Evolutionary conservation across 2,888 invertebrate genomes (phyloP).

Genomic region (Clusia tigrina): DNA sequence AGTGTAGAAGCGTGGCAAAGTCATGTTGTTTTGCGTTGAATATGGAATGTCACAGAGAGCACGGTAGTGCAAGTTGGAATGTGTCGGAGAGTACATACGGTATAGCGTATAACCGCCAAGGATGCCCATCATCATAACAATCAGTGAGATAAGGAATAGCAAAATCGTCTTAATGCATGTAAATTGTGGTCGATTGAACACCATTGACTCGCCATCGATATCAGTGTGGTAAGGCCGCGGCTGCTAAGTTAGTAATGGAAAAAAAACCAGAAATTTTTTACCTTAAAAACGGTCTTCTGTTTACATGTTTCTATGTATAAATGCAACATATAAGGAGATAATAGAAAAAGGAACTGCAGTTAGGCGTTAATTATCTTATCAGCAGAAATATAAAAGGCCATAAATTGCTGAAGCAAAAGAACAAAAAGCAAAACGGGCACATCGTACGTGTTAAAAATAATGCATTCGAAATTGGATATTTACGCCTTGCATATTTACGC

Average conservation of each 20-base stretch:
- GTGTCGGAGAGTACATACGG: constrained; percentile 73
- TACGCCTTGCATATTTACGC: too few species aligned
- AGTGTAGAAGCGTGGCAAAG: constrained; percentile 54
- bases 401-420: too few species aligned
- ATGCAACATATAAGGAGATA: too few species aligned
- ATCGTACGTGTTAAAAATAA: too few species aligned
- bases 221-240: constrained; percentile 41
- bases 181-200: constrained; percentile 65
- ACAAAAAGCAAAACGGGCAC: too few species aligned
- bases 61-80: constrained; percentile 65
- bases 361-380: too few species aligned
- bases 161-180: constrained; percentile 72
- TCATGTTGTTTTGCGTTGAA: constrained; percentile 48
- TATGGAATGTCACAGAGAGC: constrained; percentile 64
- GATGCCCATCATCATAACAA: constrained; percentile 76
- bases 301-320: too few species aligned
- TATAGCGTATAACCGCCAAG: constrained; percentile 79
- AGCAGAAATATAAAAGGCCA: too few species aligned
- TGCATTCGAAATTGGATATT: too few species aligned
- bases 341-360: too few species aligned
- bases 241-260: not conserved
- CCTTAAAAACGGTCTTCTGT: too few species aligned
- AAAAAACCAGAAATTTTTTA: too few species aligned
- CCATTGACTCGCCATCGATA: constrained; percentile 64
- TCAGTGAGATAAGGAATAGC: constrained; percentile 73